A percentile compares a stretch with the other conserved stretches of the same genome.
Conservation (phyloP, 2,888 invertebrate genomes). For the Eupithecia abbreviata region DNA sequence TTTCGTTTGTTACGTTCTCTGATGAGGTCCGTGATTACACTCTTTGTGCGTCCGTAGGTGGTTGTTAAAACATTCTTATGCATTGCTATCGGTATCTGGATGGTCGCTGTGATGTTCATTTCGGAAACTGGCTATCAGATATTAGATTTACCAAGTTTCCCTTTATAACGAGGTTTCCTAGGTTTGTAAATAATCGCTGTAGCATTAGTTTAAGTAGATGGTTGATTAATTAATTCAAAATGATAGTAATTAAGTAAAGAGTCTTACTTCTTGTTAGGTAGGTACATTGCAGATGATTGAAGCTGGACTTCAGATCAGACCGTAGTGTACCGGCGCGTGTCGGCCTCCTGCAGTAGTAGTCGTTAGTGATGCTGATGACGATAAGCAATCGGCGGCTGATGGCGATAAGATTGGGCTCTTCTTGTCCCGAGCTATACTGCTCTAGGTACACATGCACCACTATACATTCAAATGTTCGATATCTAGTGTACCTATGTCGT, state of each 20-base stretch:
- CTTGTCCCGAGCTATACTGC: neutral
- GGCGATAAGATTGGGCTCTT: constrained; percentile 32
- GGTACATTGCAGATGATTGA: constrained; percentile 37
- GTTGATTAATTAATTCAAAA: constrained; percentile 1
- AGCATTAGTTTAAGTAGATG: constrained; percentile 2
- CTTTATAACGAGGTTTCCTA: neutral
- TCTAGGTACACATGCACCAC: neutral
- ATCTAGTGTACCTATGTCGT: constrained; percentile 9
- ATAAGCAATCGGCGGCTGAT: constrained; percentile 32
- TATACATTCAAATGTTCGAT: constrained; percentile 15
- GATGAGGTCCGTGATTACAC: constrained; percentile 50
- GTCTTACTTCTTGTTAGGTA: neutral
- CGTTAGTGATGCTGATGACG: constrained; percentile 23
- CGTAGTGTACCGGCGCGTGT: neutral
- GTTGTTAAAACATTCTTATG: constrained; percentile 52
- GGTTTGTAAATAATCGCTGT: neutral
- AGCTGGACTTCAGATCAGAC: constrained; percentile 59
- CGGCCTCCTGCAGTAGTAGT: constrained; percentile 4
- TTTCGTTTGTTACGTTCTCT: constrained; percentile 49
- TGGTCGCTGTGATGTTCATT: constrained; percentile 26
- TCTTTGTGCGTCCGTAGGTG: constrained; percentile 53
- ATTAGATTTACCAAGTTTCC: constrained; percentile 8
- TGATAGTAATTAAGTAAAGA: neutral
- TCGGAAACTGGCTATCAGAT: constrained; percentile 3
- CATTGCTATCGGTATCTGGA: constrained; percentile 29